These are phyloP conservation scores for Tachysurus fulvidraco DNA, from an alignment of 2,113 vertebrate genomes.

Conservation along the genomic window DNA sequence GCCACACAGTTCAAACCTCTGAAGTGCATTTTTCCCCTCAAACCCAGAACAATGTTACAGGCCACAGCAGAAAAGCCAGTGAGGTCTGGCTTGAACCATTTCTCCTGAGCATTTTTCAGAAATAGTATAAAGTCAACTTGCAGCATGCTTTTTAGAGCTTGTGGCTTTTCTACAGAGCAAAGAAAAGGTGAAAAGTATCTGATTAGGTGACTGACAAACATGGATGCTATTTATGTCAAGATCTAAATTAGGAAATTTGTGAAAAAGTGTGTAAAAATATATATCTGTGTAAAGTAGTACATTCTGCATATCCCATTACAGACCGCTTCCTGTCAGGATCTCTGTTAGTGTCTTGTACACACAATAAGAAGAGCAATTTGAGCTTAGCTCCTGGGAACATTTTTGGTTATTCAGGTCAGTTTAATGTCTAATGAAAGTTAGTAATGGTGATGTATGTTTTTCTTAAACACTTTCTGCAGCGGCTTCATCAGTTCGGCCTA, in stretches of 20 bases:
- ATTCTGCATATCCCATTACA: background rate
- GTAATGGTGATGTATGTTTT: background rate
- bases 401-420: background rate
- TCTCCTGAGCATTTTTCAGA: constrained; percentile 19
- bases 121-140: constrained; percentile 46
- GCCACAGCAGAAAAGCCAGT: constrained; percentile 12
- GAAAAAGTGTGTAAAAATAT: background rate
- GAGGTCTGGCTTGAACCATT: constrained; percentile 19
- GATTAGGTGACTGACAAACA: background rate
- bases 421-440: background rate
- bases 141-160: constrained; percentile 21
- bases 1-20: background rate
- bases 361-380: background rate
- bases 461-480: background rate
- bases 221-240: background rate
- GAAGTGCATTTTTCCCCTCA: background rate
- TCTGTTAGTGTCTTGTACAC: background rate
- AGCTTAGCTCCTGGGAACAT: background rate
- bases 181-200: constrained; percentile 11
- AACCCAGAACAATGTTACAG: constrained; percentile 23
- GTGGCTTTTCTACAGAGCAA: constrained; percentile 14
- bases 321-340: background rate
- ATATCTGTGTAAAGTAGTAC: background rate
- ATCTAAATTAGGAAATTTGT: background rate
- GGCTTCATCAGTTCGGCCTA: background rate